A percentile compares a stretch with the other conserved stretches of the same genome.
Evolutionary conservation across 2,888 invertebrate genomes (phyloP).

Genomic region (Cerceris rybyensis): DNA sequence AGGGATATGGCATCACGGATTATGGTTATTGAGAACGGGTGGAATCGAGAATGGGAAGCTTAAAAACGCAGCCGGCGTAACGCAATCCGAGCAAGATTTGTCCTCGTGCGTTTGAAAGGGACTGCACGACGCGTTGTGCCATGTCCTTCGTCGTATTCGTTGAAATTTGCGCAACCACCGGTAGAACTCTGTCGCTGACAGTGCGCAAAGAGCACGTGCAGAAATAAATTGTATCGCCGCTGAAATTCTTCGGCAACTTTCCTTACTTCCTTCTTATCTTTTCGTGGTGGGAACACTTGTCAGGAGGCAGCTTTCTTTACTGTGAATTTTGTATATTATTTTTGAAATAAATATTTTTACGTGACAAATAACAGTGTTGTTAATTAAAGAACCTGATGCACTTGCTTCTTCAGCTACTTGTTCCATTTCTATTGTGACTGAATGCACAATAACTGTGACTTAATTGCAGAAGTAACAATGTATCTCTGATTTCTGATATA

Average conservation of each 20-base stretch:
- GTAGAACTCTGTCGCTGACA: slow-evolving; percentile 39
- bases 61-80: slow-evolving; percentile 50
- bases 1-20: neutral
- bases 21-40: slow-evolving; percentile 33
- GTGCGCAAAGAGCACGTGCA: slow-evolving; percentile 39
- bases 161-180: slow-evolving; percentile 63
- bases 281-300: too few species aligned
- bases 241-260: slow-evolving; percentile 26
- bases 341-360: too few species aligned
- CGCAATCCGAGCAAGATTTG: slow-evolving; percentile 52
- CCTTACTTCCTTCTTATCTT: neutral
- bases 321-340: too few species aligned
- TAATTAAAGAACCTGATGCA: too few species aligned
- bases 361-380: too few species aligned
- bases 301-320: too few species aligned
- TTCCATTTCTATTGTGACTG: too few species aligned
- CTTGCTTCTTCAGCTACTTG: too few species aligned
- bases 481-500: too few species aligned
- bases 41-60: slow-evolving; percentile 36
- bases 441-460: too few species aligned
- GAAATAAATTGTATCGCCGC: slow-evolving; percentile 42
- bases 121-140: slow-evolving; percentile 48
- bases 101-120: slow-evolving; percentile 67
- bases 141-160: slow-evolving; percentile 66
- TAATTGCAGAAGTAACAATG: too few species aligned